Percentiles rank a stretch among this genome's conserved stretches.
phyloP scores from a whole-genome alignment of 1,140 invertebrate genomes.

The Brachystomella parvula region DNA sequence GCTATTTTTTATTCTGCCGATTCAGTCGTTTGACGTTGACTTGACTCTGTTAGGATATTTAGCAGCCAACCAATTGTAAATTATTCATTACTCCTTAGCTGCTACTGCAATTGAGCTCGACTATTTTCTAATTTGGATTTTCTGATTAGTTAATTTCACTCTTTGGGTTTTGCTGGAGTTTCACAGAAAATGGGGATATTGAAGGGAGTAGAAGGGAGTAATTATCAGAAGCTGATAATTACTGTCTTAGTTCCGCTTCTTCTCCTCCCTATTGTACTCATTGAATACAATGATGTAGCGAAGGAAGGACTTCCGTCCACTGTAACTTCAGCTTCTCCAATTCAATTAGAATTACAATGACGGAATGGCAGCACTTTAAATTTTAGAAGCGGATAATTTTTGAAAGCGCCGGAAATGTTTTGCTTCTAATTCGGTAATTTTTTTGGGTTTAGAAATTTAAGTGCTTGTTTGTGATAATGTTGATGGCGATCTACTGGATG shows the following conservation, averaged over 20 bases:
- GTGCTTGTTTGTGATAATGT: slow-evolving; percentile 66
- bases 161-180: no score
- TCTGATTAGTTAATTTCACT: no score
- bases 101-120: no score
- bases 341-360: not conserved
- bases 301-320: not conserved
- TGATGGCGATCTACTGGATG: slow-evolving; percentile 81
- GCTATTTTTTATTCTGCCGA: no score
- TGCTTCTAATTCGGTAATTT: not conserved
- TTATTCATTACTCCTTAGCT: no score
- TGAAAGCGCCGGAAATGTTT: not conserved
- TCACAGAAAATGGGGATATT: no score
- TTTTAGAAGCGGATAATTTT: not conserved
- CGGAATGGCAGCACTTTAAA: not conserved
- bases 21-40: no score
- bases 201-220: no score
- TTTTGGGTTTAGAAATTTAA: slow-evolving; percentile 41
- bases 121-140: no score
- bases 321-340: no score
- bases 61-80: no score
- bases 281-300: not conserved
- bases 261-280: slow-evolving; percentile 17
- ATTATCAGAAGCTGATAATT: slow-evolving; percentile 20
- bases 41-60: no score
- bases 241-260: slow-evolving; percentile 13